phyloP scores from a whole-genome alignment of 2,888 invertebrate species.

The Octonoba sinensis region DNA sequence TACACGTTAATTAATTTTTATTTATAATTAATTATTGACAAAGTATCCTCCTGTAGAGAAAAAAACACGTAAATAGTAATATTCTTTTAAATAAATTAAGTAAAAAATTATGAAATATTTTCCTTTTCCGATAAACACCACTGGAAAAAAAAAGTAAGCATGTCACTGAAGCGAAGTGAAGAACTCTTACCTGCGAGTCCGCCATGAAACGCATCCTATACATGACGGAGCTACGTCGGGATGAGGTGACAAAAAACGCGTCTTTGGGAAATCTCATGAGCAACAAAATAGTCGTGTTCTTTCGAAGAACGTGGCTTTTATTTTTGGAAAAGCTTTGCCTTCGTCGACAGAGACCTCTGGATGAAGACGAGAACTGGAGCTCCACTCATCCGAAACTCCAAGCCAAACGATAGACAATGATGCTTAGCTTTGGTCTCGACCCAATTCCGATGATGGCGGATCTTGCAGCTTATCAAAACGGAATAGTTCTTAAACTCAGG shows the following conservation, averaged over 20 bases:
- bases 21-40: too few relatives aligned
- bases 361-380: slow-evolving; percentile 32
- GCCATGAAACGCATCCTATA: slow-evolving; percentile 46
- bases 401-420: slow-evolving; percentile 5
- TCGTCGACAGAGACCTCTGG: slow-evolving; percentile 55
- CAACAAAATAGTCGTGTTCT: slow-evolving; percentile 21
- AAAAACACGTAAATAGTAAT: too few relatives aligned
- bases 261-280: slow-evolving; percentile 27
- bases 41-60: too few relatives aligned
- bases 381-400: slow-evolving; percentile 43
- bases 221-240: slow-evolving; percentile 4
- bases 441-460: slow-evolving; percentile 43
- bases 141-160: too few relatives aligned
- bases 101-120: too few relatives aligned
- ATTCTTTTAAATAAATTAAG: too few relatives aligned
- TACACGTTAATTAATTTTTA: too few relatives aligned
- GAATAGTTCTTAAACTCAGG: too few relatives aligned
- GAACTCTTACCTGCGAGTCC: slow-evolving; percentile 41
- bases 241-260: slow-evolving; percentile 12
- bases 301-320: slow-evolving; percentile 43
- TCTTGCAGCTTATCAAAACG: slow-evolving; percentile 9
- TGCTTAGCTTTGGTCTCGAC: slow-evolving; percentile 14
- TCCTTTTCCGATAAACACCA: too few relatives aligned
- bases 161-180: neutral
- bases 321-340: slow-evolving; percentile 36